Conservation (phyloP, 1,140 invertebrate species). For the Linepithema humile region DNA sequence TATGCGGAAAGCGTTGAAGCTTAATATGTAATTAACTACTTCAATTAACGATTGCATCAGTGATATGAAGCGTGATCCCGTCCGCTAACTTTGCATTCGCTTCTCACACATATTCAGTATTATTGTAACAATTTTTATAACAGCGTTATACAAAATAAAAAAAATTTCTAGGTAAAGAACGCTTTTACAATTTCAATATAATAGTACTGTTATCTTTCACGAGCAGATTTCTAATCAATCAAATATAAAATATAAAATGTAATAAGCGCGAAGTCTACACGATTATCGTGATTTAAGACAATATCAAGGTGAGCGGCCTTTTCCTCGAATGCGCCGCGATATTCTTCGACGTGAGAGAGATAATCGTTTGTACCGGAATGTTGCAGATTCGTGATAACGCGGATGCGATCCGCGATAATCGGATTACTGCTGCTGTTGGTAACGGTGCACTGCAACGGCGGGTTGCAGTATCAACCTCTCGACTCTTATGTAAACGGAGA, state of each 20-base stretch:
- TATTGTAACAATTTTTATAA: neutral
- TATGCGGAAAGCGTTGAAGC: neutral
- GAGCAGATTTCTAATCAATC: neutral
- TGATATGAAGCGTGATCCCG: neutral
- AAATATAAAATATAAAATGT: neutral
- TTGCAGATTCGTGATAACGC: conserved; percentile 68
- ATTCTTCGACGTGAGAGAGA: neutral
- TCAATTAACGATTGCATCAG: neutral
- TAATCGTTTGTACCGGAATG: conserved; percentile 51
- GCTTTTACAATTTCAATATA: neutral
- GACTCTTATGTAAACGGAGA: conserved; percentile 82
- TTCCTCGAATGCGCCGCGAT: neutral
- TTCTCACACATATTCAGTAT: neutral
- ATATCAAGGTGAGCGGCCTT: neutral
- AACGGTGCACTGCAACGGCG: conserved; percentile 58
- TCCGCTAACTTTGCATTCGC: neutral
- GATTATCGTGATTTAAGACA: neutral
- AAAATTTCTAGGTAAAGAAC: neutral
- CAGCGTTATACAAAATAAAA: neutral
- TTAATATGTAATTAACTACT: neutral
- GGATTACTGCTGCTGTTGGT: conserved; percentile 59
- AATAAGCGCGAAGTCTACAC: neutral
- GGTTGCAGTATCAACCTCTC: conserved; percentile 79
- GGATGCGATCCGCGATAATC: conserved; percentile 67
- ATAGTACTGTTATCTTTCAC: neutral